Conservation (phyloP, 23 tunicate species). For the Clavelina lepadiformis region DNA sequence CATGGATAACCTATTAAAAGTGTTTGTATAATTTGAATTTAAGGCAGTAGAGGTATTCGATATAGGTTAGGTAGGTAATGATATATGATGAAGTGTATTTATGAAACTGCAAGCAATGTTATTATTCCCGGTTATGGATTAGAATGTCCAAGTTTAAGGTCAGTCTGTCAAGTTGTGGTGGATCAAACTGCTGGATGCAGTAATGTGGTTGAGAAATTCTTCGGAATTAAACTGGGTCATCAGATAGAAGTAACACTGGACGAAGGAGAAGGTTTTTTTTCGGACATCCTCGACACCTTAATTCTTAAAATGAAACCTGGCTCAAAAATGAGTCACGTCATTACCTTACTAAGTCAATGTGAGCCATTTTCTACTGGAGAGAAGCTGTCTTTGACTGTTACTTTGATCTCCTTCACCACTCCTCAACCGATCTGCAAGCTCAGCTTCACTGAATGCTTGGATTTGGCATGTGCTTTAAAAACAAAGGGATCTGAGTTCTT, state of each 20-base stretch:
- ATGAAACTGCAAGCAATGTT: no score
- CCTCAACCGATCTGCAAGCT: slow-evolving; percentile 3
- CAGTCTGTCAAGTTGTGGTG: neutral
- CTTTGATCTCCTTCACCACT: neutral
- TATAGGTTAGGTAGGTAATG: no score
- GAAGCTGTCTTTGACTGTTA: neutral
- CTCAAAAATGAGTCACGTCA: neutral
- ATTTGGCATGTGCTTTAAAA: slow-evolving; percentile 15
- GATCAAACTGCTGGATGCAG: neutral
- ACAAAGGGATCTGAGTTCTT: slow-evolving; percentile 23
- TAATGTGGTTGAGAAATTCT: slow-evolving; percentile 6
- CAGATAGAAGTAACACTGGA: slow-evolving; percentile 24
- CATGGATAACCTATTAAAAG: no score
- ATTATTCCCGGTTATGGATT: slow-evolving; percentile 7
- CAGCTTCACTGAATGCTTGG: slow-evolving; percentile 2
- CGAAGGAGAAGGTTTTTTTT: slow-evolving; percentile 16
- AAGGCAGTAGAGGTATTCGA: no score
- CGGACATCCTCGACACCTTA: slow-evolving; percentile 8
- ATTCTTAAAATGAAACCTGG: slow-evolving; percentile 13
- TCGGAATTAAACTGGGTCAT: slow-evolving; percentile 12
- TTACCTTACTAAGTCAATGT: neutral
- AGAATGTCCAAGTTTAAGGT: slow-evolving; percentile 1
- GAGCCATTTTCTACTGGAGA: neutral
- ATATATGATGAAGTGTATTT: no score
- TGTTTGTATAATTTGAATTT: no score